Conservation (phyloP, 1,140 invertebrate genomes). For the Platyscapa corneri region DNA sequence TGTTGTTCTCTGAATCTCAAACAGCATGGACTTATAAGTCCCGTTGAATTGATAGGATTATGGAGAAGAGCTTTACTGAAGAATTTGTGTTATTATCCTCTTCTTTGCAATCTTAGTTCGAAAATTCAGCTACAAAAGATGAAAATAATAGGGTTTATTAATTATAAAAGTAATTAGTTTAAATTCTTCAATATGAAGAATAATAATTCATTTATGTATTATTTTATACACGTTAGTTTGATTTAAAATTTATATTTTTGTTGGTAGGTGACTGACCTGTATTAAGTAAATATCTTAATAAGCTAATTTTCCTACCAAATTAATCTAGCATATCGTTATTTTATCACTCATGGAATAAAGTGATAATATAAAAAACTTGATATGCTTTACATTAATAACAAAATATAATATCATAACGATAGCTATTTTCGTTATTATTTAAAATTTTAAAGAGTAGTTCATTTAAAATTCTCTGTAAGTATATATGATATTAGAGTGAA, state of each 20-base stretch:
- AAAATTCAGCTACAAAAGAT: constrained; percentile 37
- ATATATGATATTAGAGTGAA: too few species aligned
- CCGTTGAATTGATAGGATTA: background rate
- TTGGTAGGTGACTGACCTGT: constrained; percentile 46
- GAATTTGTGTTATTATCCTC: background rate
- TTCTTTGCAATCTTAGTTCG: constrained; percentile 32
- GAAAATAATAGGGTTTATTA: background rate
- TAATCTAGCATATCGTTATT: constrained; percentile 27
- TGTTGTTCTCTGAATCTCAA: constrained; percentile 20
- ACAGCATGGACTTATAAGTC: constrained; percentile 13
- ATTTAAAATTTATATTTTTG: background rate
- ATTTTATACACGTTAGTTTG: background rate
- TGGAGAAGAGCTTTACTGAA: constrained; percentile 24
- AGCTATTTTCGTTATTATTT: too few species aligned
- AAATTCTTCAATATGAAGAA: too few species aligned
- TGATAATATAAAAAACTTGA: background rate
- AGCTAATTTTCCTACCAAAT: constrained; percentile 47
- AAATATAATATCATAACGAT: too few species aligned
- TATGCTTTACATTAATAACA: background rate
- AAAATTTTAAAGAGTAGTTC: too few species aligned
- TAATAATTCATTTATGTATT: background rate
- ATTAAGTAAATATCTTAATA: constrained; percentile 3
- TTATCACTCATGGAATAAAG: constrained; percentile 10
- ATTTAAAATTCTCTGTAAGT: too few species aligned
- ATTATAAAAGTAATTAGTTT: too few species aligned